Base-by-base conservation (phyloP, 2,797 vertebrate species). In the Buceros bicornis region DNA sequence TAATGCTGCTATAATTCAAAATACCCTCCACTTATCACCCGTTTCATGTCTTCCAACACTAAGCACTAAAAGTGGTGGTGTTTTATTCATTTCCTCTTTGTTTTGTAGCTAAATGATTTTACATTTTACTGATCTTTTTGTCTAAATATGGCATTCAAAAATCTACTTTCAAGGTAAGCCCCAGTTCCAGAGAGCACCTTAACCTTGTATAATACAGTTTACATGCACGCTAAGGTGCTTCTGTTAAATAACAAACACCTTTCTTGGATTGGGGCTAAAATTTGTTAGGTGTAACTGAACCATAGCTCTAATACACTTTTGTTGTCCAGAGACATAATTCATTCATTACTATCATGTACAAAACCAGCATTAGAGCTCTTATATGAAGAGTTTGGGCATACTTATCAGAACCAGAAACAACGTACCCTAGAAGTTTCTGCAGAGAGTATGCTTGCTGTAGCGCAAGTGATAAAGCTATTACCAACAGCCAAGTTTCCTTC, bases 401-500 rank as follows among this genome's bases (percentile, higher is more conserved):
- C n/a, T 84, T 82, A 84, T 37, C 61, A 95, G 50, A 94, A 89
- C 33, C 33, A 96, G 83, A 77, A 96, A 92, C 19, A 51, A 53
- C 67, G 25, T 60, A 95, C 82, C 82, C 45, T 74, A 71, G 67
- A 96, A 83, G 84, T 74, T 82, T 93, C 88, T 95, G 60, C 47
- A 64, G 47, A 86, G 65, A 82, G 22, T 73, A 70, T 0, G 0
- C 64, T 95, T 95, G 89, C 88, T 97, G 90, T 86, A 97, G 85
- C 91, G 50, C 73, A 67, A 94, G 56, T 89, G 89, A 97, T 96
- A 97, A 95, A 96, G 81, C 93, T 83, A 82, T 60, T 86, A 84
- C 82, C 84, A 95, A 94, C 96, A 95, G 93, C 93, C 97, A 97
- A 96, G 91, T 97, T 97, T 93, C 97, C 93, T 95, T 97, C 96